Conservation (phyloP, 2,797 vertebrate species). For the Fratercula arctica region DNA sequence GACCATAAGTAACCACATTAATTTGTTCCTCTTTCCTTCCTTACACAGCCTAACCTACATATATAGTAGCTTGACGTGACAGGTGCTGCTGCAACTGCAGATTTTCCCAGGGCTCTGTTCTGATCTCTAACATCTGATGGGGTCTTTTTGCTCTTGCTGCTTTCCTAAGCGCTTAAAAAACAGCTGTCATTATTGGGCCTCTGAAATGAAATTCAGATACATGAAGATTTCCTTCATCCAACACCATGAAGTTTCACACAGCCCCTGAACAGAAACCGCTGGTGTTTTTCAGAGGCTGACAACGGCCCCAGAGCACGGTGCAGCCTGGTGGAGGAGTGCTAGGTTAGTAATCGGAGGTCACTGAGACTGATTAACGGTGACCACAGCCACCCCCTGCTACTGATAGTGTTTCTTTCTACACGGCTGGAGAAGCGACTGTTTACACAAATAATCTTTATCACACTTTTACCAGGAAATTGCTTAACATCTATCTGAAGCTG, state of each 20-base stretch:
- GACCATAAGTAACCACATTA: neutral
- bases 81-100: neutral
- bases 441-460: slow-evolving; percentile 29
- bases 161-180: neutral
- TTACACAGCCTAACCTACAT: neutral
- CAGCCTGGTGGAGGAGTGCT: neutral
- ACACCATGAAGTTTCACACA: neutral
- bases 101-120: slow-evolving; percentile 1
- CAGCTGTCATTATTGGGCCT: neutral
- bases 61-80: neutral
- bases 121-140: neutral
- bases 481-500: neutral
- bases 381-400: neutral
- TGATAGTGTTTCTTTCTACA: neutral
- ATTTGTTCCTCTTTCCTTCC: neutral
- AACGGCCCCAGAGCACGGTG: neutral
- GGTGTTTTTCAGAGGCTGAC: neutral
- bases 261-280: neutral
- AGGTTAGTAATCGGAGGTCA: neutral
- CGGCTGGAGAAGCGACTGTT: neutral
- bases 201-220: neutral
- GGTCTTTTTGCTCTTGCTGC: neutral
- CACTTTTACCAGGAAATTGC: neutral
- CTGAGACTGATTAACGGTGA: neutral
- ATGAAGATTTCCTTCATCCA: neutral